Evolutionary conservation across 2,888 invertebrate genomes (phyloP).

Genomic region (Acronicta alni): DNA sequence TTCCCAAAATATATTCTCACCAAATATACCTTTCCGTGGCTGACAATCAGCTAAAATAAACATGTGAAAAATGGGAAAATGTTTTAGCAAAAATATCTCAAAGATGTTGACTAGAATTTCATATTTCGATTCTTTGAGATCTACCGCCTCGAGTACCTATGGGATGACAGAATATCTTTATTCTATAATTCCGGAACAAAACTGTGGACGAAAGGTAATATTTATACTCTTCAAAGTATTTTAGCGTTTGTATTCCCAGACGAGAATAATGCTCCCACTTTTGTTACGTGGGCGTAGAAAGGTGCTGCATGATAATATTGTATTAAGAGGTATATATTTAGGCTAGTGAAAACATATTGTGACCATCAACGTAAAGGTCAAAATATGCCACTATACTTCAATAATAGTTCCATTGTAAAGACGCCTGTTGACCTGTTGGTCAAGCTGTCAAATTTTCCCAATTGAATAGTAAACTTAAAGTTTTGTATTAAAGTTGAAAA

Average conservation of each 20-base stretch:
- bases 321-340: background rate
- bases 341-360: too few relatives aligned
- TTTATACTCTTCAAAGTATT: slow-evolving; percentile 28
- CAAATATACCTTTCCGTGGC: slow-evolving; percentile 27
- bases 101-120: slow-evolving; percentile 54
- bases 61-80: slow-evolving; percentile 50
- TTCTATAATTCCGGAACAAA: slow-evolving; percentile 37
- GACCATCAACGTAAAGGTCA: too few relatives aligned
- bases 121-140: slow-evolving; percentile 52
- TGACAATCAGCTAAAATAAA: slow-evolving; percentile 53
- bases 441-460: too few relatives aligned
- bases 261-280: too few relatives aligned
- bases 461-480: too few relatives aligned
- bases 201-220: slow-evolving; percentile 26
- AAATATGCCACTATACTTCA: too few relatives aligned
- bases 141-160: slow-evolving; percentile 27
- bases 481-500: too few relatives aligned
- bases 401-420: too few relatives aligned
- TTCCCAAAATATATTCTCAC: slow-evolving; percentile 9
- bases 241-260: slow-evolving; percentile 11
- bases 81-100: slow-evolving; percentile 47
- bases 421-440: too few relatives aligned
- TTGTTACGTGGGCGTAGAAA: slow-evolving; percentile 2
- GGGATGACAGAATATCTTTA: slow-evolving; percentile 49
- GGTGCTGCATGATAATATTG: background rate